phyloP scores from a whole-genome alignment of 2,113 vertebrate genomes.

The Beaufortia kweichowensis region DNA sequence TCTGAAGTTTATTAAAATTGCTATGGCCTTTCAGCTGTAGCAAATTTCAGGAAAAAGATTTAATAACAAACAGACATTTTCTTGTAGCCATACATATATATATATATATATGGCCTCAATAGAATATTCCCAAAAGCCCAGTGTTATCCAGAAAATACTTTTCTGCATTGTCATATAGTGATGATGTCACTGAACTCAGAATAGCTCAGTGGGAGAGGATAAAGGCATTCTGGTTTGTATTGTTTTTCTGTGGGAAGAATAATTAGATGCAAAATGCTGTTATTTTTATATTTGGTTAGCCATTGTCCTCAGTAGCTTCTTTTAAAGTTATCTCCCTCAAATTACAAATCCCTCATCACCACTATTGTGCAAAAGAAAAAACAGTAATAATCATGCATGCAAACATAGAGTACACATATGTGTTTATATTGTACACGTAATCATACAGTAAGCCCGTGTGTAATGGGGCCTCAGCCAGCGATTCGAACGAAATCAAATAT shows the following conservation, averaged over 20 bases:
- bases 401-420: neutral
- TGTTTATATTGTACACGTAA: conserved; percentile 1
- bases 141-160: conserved; percentile 70
- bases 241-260: conserved; percentile 41
- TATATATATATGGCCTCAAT: conserved; percentile 52
- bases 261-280: conserved; percentile 17
- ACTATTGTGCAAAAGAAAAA: neutral
- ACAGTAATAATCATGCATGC: neutral
- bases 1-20: neutral
- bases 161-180: conserved; percentile 63
- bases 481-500: neutral
- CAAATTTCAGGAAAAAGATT: neutral
- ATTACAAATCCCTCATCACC: neutral
- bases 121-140: conserved; percentile 59
- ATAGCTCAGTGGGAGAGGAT: conserved; percentile 68
- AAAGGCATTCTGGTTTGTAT: conserved; percentile 53
- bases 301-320: conserved; percentile 12
- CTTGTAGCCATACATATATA: neutral
- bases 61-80: conserved; percentile 20
- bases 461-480: neutral
- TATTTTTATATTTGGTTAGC: conserved; percentile 19
- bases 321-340: conserved; percentile 8
- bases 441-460: too few species aligned
- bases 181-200: conserved; percentile 70
- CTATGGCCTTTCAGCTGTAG: neutral